Base-by-base conservation (phyloP, 1,140 invertebrate species). In the Ceratina japonica region DNA sequence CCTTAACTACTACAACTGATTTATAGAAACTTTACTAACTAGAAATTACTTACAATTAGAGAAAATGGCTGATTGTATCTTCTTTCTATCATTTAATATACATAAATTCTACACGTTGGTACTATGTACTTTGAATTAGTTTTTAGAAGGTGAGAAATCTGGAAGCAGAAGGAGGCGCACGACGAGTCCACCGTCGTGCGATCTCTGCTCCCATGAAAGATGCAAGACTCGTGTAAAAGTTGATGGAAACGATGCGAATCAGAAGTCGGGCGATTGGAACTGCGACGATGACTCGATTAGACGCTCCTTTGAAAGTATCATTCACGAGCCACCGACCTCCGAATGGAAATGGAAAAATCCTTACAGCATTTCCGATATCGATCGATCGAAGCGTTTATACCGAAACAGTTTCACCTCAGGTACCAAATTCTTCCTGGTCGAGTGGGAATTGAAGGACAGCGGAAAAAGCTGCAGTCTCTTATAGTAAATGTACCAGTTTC, bases 311-410 rank as follows among this genome's bases (percentile, higher is more conserved):
- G 22, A n/a, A 2, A 31, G 49, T 44, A 24, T 52, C 16, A 18
- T 59, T n/a, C 52, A 59, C 3, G 51, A 80, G 13, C 31, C 7
- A 0, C 0, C 54, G 7, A 31, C 22, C 15, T 54, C 59, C 3
- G 82, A 86, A 18, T 86, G 81, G 74, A 90, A 87, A 70, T 81
- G 66, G 71, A 87, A 79, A 62, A 89, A 87, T 75, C 49, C 87
- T 52, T 88, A 87, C 20, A 88, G 83, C 37, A 79, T 88, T 31
- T 74, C 87, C 0, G 85, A 84, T 75, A 12, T 75, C 20, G 27
- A 81, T 61, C 49, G 49, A n/a, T 24, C 44, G 22, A 44, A 72
- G n/a, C n/a, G 12, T 13, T 44, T 44, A 37, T 16, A 8, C 10
- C 61, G 27, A 24, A 16, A 20, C 13, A 20, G 2, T 16, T 20